Percentiles rank a stretch among this genome's conserved stretches.
phyloP scores from a whole-genome alignment of 2,888 invertebrate genomes.

The Callimorpha dominula region DNA sequence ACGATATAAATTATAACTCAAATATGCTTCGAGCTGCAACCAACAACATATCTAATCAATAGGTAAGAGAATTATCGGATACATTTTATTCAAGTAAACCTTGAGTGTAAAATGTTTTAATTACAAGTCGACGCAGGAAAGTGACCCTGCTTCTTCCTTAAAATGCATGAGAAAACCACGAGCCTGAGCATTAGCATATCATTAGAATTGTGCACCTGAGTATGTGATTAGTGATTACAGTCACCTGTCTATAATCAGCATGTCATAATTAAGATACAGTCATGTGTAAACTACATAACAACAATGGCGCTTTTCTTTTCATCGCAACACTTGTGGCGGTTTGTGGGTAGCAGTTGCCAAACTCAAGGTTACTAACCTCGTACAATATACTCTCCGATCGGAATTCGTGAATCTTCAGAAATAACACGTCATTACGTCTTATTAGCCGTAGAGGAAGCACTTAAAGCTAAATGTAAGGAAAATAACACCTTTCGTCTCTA shows the following conservation, averaged over 20 bases:
- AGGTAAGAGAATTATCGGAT: conserved; percentile 55
- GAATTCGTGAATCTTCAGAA: conserved; percentile 84
- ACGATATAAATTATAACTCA: neutral
- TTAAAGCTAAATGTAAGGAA: conserved; percentile 79
- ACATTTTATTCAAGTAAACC: conserved; percentile 58
- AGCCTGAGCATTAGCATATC: conserved; percentile 54
- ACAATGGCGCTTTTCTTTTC: conserved; percentile 72
- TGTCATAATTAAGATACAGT: conserved; percentile 72
- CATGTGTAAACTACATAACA: conserved; percentile 73
- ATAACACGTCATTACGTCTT: conserved; percentile 83
- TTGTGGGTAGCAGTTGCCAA: conserved; percentile 72
- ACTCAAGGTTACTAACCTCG: conserved; percentile 80
- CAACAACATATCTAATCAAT: conserved; percentile 48
- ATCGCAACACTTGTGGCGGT: conserved; percentile 75
- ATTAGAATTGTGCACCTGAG: conserved; percentile 44
- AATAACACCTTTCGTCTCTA: conserved; percentile 75
- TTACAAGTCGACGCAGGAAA: conserved; percentile 66
- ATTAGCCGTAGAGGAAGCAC: conserved; percentile 83
- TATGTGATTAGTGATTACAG: conserved; percentile 74
- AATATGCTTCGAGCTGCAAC: neutral
- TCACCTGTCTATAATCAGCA: conserved; percentile 68
- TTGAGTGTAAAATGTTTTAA: conserved; percentile 62
- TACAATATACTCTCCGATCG: conserved; percentile 75
- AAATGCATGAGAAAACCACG: conserved; percentile 57
- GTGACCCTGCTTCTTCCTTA: conserved; percentile 49